These are phyloP conservation scores for Apostichopus japonicus DNA, from an alignment of 35 echinoderm and acorn worm genomes.

Conservation along the genomic window DNA sequence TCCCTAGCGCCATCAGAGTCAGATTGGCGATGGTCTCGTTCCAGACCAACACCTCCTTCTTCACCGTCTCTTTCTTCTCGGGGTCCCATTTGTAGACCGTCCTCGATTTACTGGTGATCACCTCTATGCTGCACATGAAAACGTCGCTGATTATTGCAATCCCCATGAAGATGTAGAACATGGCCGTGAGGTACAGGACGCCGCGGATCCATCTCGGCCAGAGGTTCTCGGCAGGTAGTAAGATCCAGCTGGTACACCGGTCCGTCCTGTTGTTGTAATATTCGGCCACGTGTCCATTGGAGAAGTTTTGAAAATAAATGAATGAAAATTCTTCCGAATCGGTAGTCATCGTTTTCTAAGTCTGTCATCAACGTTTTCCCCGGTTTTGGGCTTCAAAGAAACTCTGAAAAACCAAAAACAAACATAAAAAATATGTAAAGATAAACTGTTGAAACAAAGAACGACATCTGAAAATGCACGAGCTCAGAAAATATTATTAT, in stretches of 20 bases:
- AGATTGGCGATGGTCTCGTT: constrained; percentile 96
- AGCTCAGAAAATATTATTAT: too few species aligned
- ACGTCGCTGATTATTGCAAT: constrained; percentile 97
- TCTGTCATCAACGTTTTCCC: too few species aligned
- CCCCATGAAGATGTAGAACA: constrained; percentile 92
- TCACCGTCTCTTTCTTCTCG: constrained; percentile 75
- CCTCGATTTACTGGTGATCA: constrained; percentile 94
- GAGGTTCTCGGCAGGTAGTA: constrained; percentile 95
- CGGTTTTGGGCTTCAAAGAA: too few species aligned
- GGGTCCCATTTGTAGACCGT: constrained; percentile 87
- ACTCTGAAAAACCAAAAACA: too few species aligned
- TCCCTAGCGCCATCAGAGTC: constrained; percentile 95
- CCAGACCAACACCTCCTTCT: constrained; percentile 92
- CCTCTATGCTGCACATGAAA: constrained; percentile 99
- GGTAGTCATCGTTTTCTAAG: too few species aligned
- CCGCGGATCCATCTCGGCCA: constrained; percentile 86
- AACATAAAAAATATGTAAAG: too few species aligned
- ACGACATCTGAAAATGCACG: too few species aligned
- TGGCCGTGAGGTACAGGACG: constrained; percentile 73
- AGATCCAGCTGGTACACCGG: constrained; percentile 82
- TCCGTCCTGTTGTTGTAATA: background rate
- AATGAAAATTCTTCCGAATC: too few species aligned
- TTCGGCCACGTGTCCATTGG: constrained; percentile 67
- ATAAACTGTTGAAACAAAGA: too few species aligned
- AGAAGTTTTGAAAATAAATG: background rate